Evolutionary conservation across 2,113 vertebrate species (phyloP).

Genomic region (Nothobranchius kuhntae): DNA sequence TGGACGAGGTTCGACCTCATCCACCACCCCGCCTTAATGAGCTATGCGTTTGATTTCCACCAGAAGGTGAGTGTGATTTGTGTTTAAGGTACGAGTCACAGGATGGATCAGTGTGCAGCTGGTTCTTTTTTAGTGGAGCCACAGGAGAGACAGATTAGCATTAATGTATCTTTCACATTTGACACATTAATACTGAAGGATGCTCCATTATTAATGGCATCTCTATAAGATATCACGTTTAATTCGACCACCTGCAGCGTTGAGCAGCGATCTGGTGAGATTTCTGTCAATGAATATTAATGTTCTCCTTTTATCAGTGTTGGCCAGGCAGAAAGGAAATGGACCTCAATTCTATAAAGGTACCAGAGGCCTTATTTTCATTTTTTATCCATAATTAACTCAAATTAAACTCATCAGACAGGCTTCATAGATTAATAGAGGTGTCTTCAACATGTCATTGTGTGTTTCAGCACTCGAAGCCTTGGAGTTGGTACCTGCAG

Average conservation of each 20-base stretch:
- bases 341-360: slow-evolving; percentile 85
- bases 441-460: slow-evolving; percentile 3
- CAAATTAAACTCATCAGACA: too few relatives aligned
- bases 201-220: neutral
- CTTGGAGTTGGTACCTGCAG: slow-evolving; percentile 89
- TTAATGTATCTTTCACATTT: neutral
- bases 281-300: slow-evolving; percentile 58
- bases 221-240: too few relatives aligned
- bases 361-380: slow-evolving; percentile 54
- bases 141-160: neutral
- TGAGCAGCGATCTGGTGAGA: slow-evolving; percentile 37
- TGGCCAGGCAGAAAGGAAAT: slow-evolving; percentile 76
- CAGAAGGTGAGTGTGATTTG: slow-evolving; percentile 77
- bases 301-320: slow-evolving; percentile 77
- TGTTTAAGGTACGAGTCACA: too few relatives aligned
- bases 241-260: too few relatives aligned
- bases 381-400: neutral
- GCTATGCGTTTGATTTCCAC: slow-evolving; percentile 83
- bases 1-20: slow-evolving; percentile 83
- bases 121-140: neutral
- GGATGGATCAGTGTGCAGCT: too few relatives aligned
- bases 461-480: slow-evolving; percentile 76
- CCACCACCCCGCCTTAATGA: slow-evolving; percentile 87
- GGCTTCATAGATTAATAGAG: neutral
- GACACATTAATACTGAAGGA: slow-evolving; percentile 71